phyloP scores from a whole-genome alignment of 2,797 vertebrate genomes.

The Bradypodion pumilum region DNA sequence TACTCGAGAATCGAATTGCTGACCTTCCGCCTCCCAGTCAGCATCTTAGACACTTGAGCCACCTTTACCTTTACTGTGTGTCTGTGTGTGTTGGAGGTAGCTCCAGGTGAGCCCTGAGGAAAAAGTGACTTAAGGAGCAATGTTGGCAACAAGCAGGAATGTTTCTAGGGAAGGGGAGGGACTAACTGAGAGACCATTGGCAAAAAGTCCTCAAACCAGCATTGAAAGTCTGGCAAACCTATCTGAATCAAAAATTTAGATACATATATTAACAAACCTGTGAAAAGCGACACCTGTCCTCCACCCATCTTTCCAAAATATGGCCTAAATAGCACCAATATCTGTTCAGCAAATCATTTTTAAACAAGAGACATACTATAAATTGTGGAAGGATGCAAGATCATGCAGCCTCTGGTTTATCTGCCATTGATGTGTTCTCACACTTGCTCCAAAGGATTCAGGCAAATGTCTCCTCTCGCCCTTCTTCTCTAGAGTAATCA shows the following conservation, averaged over 20 bases:
- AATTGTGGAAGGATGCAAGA: neutral
- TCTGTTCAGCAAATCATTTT: neutral
- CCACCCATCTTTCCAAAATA: neutral
- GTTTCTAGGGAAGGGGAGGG: neutral
- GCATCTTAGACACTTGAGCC: no score
- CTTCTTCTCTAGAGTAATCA: neutral
- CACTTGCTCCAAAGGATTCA: neutral
- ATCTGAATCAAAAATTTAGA: no score
- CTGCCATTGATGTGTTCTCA: neutral
- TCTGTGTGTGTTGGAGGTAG: neutral
- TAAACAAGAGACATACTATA: neutral
- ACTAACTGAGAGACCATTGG: neutral
- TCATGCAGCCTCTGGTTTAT: neutral
- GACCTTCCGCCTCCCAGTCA: no score
- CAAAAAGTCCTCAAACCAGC: neutral
- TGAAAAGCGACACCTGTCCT: neutral
- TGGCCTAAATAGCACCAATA: neutral
- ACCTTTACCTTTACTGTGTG: neutral
- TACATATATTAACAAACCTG: neutral
- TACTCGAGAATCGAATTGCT: no score
- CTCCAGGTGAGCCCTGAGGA: neutral
- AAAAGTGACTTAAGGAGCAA: no score
- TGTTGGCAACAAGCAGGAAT: no score
- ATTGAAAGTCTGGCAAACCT: neutral
- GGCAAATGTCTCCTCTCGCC: neutral